A percentile compares a stretch with the other conserved stretches of the same genome.
Conservation (phyloP, 2,113 vertebrate species). For the Python bivittatus region DNA sequence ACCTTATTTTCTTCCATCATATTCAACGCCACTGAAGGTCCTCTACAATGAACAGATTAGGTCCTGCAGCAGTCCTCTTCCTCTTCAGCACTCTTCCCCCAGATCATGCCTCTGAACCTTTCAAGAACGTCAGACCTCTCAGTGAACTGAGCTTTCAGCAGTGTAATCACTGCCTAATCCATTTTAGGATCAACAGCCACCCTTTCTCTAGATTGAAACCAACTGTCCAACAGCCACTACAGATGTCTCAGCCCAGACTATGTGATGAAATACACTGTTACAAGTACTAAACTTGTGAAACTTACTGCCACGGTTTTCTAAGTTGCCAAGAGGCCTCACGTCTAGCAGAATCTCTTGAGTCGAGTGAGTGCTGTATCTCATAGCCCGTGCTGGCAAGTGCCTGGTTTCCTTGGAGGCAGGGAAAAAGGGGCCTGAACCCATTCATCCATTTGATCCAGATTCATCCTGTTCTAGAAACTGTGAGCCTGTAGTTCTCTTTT, state of each 20-base stretch:
- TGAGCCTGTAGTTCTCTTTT: not conserved
- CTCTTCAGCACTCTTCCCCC: not conserved
- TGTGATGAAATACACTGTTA: not conserved
- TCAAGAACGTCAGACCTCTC: not conserved
- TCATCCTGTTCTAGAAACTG: not conserved
- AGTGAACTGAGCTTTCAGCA: not conserved
- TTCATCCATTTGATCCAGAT: not conserved
- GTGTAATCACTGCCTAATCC: not conserved
- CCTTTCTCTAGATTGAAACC: not conserved
- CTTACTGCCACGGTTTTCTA: too few species aligned
- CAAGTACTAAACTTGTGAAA: not conserved
- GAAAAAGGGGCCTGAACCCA: not conserved
- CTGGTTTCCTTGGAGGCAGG: not conserved
- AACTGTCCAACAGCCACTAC: not conserved
- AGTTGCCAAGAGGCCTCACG: too few species aligned
- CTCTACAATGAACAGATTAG: not conserved
- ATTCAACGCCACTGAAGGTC: not conserved
- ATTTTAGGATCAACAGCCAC: not conserved
- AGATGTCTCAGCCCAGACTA: not conserved
- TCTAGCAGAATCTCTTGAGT: too few species aligned
- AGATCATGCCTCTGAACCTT: not conserved
- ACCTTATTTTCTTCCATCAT: not conserved
- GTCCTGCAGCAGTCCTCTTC: not conserved
- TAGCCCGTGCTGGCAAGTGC: not conserved
- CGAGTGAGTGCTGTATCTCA: too few species aligned